Evolutionary conservation across 2,113 vertebrate genomes (phyloP), one percentile per base, ranked within the genome.

Genomic region (Myrmecobius fasciatus): DNA sequence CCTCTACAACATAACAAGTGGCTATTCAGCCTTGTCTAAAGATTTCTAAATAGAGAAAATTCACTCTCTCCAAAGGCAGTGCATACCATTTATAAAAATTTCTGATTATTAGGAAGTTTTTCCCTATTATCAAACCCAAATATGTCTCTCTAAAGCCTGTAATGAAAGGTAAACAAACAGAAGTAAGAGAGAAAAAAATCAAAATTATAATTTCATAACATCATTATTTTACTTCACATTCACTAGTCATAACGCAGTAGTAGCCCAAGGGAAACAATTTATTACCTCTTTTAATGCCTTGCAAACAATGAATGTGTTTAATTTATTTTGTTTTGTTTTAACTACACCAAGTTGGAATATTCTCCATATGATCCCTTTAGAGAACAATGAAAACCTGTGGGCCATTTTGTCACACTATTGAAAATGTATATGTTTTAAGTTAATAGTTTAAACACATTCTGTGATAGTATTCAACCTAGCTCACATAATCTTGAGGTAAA

Each of bases 401-500:
- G 89, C 49, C 89, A 54, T 94, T 92, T 83, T 75, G 20, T 49
- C 94, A 92, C 96, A 92, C 91, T 75, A 91, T 22, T 22, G 93
- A 96, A 96, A 94, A 93, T n/a, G 46, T 91, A 90, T 96, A 88
- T 93, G 90, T 93, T 97, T 96, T 97, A 94, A 26, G 92, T 36
- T 53, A 67, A 95, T 90, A 93, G 95, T 91, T 95, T 96, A 96
- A 97, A 96, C 24, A 96, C 49, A 97, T 96, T 97, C 91, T 95
- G 92, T 96, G 92, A 51, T 94, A 97, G 83, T 93, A 97, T 97
- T 97, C 93, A 96, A 22, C 92, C 95, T 97, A 96, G 48, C 25
- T 97, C 95, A 97, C 51, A 94, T 96, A 98, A 98, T 97, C 97
- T 94, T 96, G 56, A 43, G 91, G 95, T 96, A 96, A 12, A 12